phyloP scores from a whole-genome alignment of 2,888 invertebrate genomes.

The Hetaerina titia region DNA sequence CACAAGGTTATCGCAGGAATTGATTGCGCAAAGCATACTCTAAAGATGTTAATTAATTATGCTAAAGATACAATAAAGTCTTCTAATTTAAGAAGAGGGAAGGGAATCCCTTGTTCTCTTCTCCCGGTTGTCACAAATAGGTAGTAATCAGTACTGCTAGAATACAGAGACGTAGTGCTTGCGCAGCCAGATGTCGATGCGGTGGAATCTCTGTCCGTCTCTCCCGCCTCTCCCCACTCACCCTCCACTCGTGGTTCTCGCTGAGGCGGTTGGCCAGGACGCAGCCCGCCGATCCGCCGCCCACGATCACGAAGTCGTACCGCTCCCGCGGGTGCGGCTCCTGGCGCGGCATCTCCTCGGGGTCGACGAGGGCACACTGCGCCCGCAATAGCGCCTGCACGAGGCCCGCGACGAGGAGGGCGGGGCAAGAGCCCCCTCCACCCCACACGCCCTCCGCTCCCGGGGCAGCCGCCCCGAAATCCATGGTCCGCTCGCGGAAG shows the following conservation, averaged over 20 bases:
- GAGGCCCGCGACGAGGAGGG: slow-evolving; percentile 91
- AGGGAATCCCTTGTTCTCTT: no score
- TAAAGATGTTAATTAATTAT: no score
- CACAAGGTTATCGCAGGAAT: no score
- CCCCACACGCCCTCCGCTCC: neutral
- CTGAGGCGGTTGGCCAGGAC: slow-evolving; percentile 75
- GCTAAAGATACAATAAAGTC: no score
- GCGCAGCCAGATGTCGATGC: no score
- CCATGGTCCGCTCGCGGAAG: neutral
- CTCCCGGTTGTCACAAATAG: no score
- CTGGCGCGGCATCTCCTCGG: slow-evolving; percentile 88
- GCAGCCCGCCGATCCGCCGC: slow-evolving; percentile 5
- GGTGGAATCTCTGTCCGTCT: no score
- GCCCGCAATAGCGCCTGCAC: slow-evolving; percentile 83
- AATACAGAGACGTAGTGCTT: no score
- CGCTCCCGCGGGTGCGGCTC: slow-evolving; percentile 74
- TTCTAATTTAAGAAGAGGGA: no score
- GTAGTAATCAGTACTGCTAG: no score
- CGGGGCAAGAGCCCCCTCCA: slow-evolving; percentile 70
- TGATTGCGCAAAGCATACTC: no score
- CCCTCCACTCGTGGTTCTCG: slow-evolving; percentile 77
- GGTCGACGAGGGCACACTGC: slow-evolving; percentile 87
- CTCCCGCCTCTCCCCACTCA: slow-evolving; percentile 71
- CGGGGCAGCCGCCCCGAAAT: neutral
- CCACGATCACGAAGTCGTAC: slow-evolving; percentile 41